Percentiles rank a stretch among this genome's conserved stretches.
Conservation (phyloP, 2,113 vertebrate species). For the Mus musculus region DNA sequence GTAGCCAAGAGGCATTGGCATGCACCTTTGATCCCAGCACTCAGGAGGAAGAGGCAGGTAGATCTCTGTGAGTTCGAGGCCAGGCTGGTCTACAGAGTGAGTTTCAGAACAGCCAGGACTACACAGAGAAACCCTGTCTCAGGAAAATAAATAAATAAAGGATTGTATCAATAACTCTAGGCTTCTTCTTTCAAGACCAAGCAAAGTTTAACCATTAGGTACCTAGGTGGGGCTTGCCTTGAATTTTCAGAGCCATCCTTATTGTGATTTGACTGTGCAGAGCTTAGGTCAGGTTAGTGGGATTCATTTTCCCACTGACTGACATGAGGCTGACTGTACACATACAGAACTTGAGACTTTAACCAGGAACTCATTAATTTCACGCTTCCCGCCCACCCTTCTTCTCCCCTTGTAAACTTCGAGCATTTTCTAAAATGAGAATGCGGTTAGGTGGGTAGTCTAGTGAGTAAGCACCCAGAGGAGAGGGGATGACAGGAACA, state of each 20-base stretch:
- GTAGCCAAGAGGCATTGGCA: not conserved
- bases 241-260: slow-evolving; percentile 47
- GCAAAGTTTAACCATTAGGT: not conserved
- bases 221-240: not conserved
- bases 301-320: slow-evolving; percentile 46
- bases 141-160: not conserved
- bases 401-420: not conserved
- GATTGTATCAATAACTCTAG: not conserved
- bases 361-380: slow-evolving; percentile 29
- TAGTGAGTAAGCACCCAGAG: not conserved
- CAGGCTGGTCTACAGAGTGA: not conserved
- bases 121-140: not conserved
- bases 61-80: not conserved
- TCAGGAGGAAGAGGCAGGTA: not conserved
- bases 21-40: not conserved
- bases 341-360: slow-evolving; percentile 28
- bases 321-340: not conserved
- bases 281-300: not conserved
- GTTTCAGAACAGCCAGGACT: not conserved
- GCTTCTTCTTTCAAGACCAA: not conserved
- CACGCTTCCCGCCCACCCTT: not conserved
- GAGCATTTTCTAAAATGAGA: not conserved
- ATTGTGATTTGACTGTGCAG: slow-evolving; percentile 1
- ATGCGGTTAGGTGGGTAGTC: not conserved
- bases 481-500: not conserved